Base-by-base conservation (phyloP, 2,113 vertebrate genomes). In the Girardinichthys multiradiatus region DNA sequence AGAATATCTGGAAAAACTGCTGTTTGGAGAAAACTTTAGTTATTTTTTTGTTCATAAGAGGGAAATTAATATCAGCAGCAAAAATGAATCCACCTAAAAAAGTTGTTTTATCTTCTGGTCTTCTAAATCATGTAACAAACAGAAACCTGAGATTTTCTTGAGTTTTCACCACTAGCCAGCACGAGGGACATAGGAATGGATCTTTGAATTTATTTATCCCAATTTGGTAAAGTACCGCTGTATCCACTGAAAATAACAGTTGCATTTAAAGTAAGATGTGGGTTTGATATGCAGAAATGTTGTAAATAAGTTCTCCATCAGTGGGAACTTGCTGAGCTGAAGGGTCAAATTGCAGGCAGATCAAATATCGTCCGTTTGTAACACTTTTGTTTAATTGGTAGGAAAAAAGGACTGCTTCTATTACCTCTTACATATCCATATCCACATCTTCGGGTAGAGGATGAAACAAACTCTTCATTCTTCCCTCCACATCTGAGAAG, bases 381-480 rank as follows among this genome's bases (percentile, higher is more conserved):
- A 45, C 65, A 45, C 28, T 76, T 83, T 24, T 65, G 13, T 79
- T 76, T 83, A 71, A 76, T 70, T 74, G 71, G 4, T 26, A 4
- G 68, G 60, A 11, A 71, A 17, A 77, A 54, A 68, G 10, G 11
- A 62, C 39, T 37, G 26, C 39, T 57, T 59, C 61, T 39, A 31
- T 82, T 60, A 67, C 35, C 68, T 15, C 68, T 80, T n/a, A 37
- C 67, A 61, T 37, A 39, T 13, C 63, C 31, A 21, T 24, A 0
- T 48, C 30, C 45, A 58, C 21, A 66, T 51, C 64, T 19, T 10
- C 27, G 61, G 74, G 60, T 71, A 66, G 77, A 65, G 62, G 54
- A 71, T 39, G 59, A 61, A 79, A 54, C 58, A 65, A 77, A 63
- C 14, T 67, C 63, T 67, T 83, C 70, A 45, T 77, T 19, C 30